Percentiles rank a stretch among this genome's conserved stretches.
phyloP scores from a whole-genome alignment of 2,888 invertebrate species.

The Drosophila villosipedis region DNA sequence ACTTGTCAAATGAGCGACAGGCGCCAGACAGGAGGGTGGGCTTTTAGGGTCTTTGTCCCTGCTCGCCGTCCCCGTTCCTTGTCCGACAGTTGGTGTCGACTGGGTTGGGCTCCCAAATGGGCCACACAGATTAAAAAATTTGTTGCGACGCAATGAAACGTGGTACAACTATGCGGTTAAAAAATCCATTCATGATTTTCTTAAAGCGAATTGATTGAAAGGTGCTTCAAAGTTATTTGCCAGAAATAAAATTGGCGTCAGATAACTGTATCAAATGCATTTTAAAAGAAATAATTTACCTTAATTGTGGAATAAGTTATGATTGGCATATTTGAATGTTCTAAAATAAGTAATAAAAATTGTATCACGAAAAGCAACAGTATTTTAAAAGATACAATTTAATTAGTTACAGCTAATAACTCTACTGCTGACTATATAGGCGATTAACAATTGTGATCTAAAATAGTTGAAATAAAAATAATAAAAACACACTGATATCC shows the following conservation, averaged over 20 bases:
- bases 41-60: neutral
- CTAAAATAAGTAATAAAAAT: neutral
- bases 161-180: neutral
- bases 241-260: neutral
- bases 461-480: neutral
- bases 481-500: too few species aligned
- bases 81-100: slow-evolving; percentile 6
- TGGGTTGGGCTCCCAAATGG: slow-evolving; percentile 32
- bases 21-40: slow-evolving; percentile 12
- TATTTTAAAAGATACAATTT: neutral
- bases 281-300: neutral
- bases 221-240: neutral
- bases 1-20: slow-evolving; percentile 69
- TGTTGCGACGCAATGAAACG: neutral
- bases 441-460: neutral
- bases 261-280: neutral
- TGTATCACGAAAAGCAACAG: neutral
- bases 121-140: slow-evolving; percentile 30
- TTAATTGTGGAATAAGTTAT: neutral
- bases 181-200: neutral
- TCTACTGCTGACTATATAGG: too few species aligned
- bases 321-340: neutral
- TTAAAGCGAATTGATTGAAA: neutral
- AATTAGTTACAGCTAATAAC: too few species aligned
- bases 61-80: neutral